Conservation (phyloP, 2,113 vertebrate genomes). For the Cheirogaleus medius region DNA sequence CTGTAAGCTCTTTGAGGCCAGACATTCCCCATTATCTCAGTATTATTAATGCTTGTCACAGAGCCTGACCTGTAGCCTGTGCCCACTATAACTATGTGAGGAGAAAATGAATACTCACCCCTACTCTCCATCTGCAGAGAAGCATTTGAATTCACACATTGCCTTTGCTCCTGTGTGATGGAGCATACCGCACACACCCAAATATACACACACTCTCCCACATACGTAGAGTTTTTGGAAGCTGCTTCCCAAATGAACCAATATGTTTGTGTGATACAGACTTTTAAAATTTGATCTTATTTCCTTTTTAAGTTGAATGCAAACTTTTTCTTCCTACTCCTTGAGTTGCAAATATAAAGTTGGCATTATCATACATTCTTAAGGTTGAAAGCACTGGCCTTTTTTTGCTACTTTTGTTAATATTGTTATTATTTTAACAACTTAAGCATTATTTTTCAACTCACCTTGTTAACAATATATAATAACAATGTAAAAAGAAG, state of each 20-base stretch:
- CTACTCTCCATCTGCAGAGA: background rate
- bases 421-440: conserved; percentile 7
- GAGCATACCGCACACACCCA: background rate
- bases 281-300: conserved; percentile 1
- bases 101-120: background rate
- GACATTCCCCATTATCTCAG: background rate
- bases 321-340: background rate
- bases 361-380: conserved; percentile 37
- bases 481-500: conserved; percentile 24
- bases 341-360: conserved; percentile 40
- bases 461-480: background rate
- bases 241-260: conserved; percentile 8
- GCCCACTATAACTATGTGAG: background rate
- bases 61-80: background rate
- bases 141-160: background rate
- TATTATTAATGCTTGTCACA: background rate
- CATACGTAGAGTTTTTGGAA: background rate
- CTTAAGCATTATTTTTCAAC: background rate
- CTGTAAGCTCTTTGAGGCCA: background rate
- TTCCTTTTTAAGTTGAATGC: background rate
- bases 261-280: background rate
- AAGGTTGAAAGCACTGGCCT: conserved; percentile 32
- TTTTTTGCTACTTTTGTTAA: conserved; percentile 51
- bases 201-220: background rate
- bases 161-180: background rate